phyloP scores from a whole-genome alignment of 1,140 invertebrate genomes.

The Periplaneta americana region DNA sequence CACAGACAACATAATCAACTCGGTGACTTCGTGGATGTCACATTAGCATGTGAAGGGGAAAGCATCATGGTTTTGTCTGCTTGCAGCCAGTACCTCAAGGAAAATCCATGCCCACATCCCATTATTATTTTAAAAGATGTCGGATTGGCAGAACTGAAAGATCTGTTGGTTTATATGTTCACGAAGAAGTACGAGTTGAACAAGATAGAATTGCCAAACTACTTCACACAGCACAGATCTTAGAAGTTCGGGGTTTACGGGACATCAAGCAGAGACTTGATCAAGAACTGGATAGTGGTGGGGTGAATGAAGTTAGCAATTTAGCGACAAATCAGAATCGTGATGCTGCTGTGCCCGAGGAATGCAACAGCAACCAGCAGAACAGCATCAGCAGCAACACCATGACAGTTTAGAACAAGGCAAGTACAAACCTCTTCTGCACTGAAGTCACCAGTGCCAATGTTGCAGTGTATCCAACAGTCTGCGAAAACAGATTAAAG shows the following conservation, averaged over 20 bases:
- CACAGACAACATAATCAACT: constrained; percentile 36
- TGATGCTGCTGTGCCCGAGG: neutral
- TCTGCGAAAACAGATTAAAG: neutral
- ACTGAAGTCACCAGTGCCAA: neutral
- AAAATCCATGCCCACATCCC: constrained; percentile 41
- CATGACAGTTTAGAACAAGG: too few species aligned
- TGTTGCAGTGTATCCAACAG: neutral
- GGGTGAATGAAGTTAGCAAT: neutral
- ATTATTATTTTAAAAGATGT: constrained; percentile 45
- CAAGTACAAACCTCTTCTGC: neutral
- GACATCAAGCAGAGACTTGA: constrained; percentile 17
- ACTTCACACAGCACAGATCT: constrained; percentile 25
- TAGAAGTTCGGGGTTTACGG: constrained; percentile 23
- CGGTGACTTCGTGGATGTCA: constrained; percentile 39
- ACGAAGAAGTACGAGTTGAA: constrained; percentile 38
- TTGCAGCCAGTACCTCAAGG: constrained; percentile 37
- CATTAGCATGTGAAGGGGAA: constrained; percentile 36
- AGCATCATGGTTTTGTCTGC: constrained; percentile 37
- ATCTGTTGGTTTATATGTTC: constrained; percentile 43
- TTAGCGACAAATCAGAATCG: neutral
- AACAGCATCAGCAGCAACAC: neutral
- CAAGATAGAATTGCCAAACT: constrained; percentile 23
- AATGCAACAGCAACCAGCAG: neutral
- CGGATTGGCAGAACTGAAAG: constrained; percentile 37
- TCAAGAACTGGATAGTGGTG: neutral